A percentile compares a stretch with the other conserved stretches of the same genome.
phyloP scores from a whole-genome alignment of 1,140 invertebrate species.

The Wasmannia auropunctata region DNA sequence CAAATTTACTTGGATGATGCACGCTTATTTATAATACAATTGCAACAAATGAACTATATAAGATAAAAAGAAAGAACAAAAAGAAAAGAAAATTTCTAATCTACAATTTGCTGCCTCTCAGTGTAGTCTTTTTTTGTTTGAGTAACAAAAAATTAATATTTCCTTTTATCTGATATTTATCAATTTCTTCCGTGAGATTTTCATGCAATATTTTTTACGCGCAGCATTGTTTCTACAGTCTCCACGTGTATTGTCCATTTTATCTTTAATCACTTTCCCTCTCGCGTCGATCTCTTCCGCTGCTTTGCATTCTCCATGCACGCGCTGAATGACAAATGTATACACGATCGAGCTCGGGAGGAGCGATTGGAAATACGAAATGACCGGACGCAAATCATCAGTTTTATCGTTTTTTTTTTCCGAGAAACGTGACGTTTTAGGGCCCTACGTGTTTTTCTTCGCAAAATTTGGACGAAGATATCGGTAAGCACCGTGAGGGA shows the following conservation, averaged over 20 bases:
- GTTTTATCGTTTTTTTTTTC: conserved; percentile 7
- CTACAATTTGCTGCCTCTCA: too few species aligned
- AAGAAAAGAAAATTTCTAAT: too few species aligned
- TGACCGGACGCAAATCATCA: background rate
- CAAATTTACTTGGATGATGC: background rate
- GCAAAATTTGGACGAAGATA: background rate
- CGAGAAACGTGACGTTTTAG: background rate
- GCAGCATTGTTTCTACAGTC: background rate
- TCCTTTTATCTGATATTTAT: background rate
- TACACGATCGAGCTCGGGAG: background rate
- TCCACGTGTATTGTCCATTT: background rate
- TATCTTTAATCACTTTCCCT: conserved; percentile 1
- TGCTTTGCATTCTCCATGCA: background rate
- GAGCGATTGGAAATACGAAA: background rate
- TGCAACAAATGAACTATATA: background rate
- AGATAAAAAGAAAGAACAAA: too few species aligned
- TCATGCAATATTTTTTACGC: background rate
- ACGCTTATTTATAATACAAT: background rate
- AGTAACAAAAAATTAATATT: too few species aligned
- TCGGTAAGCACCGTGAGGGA: background rate
- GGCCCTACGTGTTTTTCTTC: background rate
- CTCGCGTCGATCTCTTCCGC: background rate
- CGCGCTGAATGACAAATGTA: background rate
- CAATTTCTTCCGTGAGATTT: background rate
- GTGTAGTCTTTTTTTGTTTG: too few species aligned